Conservation (phyloP, 2,113 vertebrate species). For the Psophia crepitans region DNA sequence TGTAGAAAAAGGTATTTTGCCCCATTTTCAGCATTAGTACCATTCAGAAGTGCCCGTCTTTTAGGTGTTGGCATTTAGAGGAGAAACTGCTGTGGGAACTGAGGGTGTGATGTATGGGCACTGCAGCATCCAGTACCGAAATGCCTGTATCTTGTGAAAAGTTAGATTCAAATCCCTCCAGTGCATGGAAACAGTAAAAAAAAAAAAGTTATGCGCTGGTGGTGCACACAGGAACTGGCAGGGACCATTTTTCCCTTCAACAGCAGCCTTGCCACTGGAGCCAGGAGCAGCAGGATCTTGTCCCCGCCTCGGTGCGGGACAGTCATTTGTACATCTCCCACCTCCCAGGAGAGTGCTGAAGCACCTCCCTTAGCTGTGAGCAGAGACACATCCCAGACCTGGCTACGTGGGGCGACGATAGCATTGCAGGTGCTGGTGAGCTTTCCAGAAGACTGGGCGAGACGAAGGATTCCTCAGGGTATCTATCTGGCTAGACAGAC, state of each 20-base stretch:
- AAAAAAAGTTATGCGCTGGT: not conserved
- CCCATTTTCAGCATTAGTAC: not conserved
- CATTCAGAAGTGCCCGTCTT: not conserved
- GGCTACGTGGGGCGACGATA: accelerated
- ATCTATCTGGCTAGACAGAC: not conserved
- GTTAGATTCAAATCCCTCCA: not conserved
- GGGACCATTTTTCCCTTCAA: not conserved
- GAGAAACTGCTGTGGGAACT: not conserved
- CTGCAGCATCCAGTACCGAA: not conserved
- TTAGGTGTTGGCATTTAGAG: not conserved
- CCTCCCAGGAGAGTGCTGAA: not conserved
- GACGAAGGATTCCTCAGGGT: not conserved
- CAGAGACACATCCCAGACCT: not conserved
- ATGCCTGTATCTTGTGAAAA: not conserved
- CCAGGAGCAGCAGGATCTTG: accelerated
- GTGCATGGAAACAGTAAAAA: not conserved
- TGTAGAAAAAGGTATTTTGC: not conserved
- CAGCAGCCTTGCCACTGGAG: not conserved
- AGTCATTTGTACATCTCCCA: not conserved
- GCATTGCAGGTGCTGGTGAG: not conserved
- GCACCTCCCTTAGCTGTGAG: accelerated
- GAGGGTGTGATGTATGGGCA: not conserved
- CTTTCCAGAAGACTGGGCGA: not conserved
- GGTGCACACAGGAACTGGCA: not conserved
- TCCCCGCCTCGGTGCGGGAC: not conserved